Evolutionary conservation across 2,113 vertebrate species (phyloP).

Genomic region (Piprites chloris): DNA sequence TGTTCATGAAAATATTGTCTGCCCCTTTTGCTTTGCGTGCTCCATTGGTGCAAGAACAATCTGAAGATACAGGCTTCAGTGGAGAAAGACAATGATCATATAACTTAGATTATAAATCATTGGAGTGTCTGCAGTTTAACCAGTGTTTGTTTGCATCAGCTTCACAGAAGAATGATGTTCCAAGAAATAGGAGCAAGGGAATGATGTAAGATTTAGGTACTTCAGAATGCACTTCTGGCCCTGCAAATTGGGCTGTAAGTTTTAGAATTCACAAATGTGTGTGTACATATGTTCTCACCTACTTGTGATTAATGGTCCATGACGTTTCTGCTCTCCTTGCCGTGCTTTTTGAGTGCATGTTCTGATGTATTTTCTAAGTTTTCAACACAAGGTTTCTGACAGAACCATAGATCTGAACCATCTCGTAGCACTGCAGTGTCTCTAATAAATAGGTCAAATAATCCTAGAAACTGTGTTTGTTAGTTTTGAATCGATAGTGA

Average conservation of each 20-base stretch:
- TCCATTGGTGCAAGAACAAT: neutral
- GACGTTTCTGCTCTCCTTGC: neutral
- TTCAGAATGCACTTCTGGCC: neutral
- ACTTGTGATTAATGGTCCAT: neutral
- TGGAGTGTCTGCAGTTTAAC: neutral
- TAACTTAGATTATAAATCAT: neutral
- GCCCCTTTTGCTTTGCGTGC: neutral
- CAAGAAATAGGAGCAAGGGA: neutral
- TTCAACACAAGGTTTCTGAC: neutral
- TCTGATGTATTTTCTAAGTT: constrained; percentile 12
- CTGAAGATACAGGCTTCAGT: neutral
- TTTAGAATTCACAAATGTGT: neutral
- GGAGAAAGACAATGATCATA: neutral
- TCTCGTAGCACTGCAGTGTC: neutral
- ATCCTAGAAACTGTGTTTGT: neutral
- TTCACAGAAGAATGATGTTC: neutral
- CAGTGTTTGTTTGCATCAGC: neutral
- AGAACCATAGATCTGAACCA: constrained; percentile 9
- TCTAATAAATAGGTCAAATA: constrained; percentile 33
- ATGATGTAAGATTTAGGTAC: neutral
- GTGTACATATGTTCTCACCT: neutral
- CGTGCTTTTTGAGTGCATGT: neutral
- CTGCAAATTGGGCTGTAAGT: neutral
- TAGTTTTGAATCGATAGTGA: constrained; percentile 26
- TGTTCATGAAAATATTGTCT: neutral